phyloP scores from a whole-genome alignment of 2,113 vertebrate species.

The Orthonyx spaldingii region DNA sequence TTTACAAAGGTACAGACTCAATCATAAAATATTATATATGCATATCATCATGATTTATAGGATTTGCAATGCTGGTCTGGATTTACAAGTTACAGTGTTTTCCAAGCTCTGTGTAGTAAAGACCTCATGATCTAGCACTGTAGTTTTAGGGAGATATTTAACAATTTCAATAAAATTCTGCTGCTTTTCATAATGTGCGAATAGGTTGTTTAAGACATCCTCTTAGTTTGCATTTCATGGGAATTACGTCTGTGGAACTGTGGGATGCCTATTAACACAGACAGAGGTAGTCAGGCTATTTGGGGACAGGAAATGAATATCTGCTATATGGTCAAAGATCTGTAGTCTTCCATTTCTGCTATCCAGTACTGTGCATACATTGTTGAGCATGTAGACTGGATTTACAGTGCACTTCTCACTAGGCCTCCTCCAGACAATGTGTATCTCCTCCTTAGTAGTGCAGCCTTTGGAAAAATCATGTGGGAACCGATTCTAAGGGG shows the following conservation, averaged over 20 bases:
- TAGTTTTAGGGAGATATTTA: neutral
- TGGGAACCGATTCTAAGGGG: neutral
- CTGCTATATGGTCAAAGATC: neutral
- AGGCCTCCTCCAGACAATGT: neutral
- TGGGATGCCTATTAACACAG: neutral
- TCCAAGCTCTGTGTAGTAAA: neutral
- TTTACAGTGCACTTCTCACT: neutral
- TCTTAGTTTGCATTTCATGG: neutral
- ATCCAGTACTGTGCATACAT: neutral
- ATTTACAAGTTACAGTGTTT: neutral
- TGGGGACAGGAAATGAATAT: neutral
- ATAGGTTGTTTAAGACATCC: neutral
- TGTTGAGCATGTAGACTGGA: neutral
- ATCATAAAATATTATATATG: neutral
- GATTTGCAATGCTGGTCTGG: neutral
- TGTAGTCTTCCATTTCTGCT: neutral
- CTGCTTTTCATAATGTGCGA: fast-evolving
- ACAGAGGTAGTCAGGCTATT: neutral
- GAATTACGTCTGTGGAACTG: neutral
- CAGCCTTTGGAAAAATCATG: neutral
- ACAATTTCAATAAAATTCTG: neutral
- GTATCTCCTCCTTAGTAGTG: neutral
- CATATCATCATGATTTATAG: neutral
- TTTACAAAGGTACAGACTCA: neutral
- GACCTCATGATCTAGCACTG: neutral